Conservation (phyloP, 2,113 vertebrate genomes). For the Bubalus kerabau region DNA sequence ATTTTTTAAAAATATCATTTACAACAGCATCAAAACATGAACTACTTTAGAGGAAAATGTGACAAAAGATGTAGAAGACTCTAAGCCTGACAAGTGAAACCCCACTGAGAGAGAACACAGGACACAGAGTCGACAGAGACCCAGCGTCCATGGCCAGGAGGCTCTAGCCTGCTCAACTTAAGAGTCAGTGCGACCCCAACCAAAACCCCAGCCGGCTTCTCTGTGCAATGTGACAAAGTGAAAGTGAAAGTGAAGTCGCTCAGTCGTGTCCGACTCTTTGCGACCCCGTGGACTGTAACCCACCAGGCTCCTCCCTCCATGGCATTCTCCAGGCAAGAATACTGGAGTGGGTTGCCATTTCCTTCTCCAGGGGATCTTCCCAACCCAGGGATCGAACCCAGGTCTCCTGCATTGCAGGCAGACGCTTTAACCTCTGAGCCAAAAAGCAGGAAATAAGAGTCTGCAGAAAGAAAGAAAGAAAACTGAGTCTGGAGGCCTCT, state of each 20-base stretch:
- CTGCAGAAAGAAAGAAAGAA: background rate
- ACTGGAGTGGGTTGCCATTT: too few relatives aligned
- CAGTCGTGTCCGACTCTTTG: too few relatives aligned
- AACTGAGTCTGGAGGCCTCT: background rate
- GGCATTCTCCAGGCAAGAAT: too few relatives aligned
- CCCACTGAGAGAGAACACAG: background rate
- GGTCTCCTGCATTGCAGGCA: too few relatives aligned
- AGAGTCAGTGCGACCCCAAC: background rate
- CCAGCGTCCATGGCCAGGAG: too few relatives aligned
- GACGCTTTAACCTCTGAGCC: too few relatives aligned
- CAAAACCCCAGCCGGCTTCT: background rate
- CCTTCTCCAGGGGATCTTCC: too few relatives aligned
- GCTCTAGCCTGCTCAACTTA: background rate
- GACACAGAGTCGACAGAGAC: background rate
- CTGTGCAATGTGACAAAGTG: too few relatives aligned
- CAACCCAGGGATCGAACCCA: too few relatives aligned
- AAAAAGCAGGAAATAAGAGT: background rate
- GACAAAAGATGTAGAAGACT: background rate
- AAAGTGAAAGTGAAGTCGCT: too few relatives aligned
- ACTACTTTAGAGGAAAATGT: background rate
- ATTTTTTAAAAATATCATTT: background rate
- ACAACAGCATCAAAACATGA: background rate
- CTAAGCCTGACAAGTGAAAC: background rate
- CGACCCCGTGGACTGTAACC: too few relatives aligned
- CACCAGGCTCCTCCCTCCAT: too few relatives aligned